A percentile compares a stretch with the other conserved stretches of the same genome.
Evolutionary conservation across 2,888 invertebrate species (phyloP).

Genomic region (Xanthorhoe spadicearia): DNA sequence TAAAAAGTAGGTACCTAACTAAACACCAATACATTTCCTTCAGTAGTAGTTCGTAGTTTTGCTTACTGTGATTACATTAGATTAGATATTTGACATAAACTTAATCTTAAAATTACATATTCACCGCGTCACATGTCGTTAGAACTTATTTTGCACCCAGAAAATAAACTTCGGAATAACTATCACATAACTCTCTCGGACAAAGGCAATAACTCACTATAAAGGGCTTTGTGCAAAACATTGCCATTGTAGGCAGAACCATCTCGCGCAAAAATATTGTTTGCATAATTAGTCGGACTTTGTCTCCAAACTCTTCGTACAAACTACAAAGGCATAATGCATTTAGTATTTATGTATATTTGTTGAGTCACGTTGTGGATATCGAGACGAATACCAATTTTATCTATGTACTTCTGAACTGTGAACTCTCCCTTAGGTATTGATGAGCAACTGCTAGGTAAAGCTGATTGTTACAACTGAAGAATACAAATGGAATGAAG

Average conservation of each 20-base stretch:
- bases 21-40: too few species aligned
- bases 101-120: too few species aligned
- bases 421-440: conserved; percentile 11
- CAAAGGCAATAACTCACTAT: conserved; percentile 33
- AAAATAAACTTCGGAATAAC: conserved; percentile 17
- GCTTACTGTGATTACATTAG: too few species aligned
- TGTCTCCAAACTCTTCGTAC: conserved; percentile 24
- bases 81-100: too few species aligned
- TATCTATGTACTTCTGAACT: conserved; percentile 24
- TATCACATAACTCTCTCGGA: conserved; percentile 16
- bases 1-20: too few species aligned
- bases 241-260: conserved; percentile 35
- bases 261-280: conserved; percentile 38
- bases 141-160: conserved; percentile 1
- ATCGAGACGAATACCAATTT: conserved; percentile 13
- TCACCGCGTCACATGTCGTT: neutral
- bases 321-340: conserved; percentile 20
- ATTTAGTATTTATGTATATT: conserved; percentile 2
- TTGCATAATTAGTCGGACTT: conserved; percentile 34
- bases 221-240: conserved; percentile 30
- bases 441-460: conserved; percentile 2
- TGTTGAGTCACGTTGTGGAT: conserved; percentile 29
- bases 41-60: too few species aligned
- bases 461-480: neutral
- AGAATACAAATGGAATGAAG: neutral